Base-by-base conservation (phyloP, 2,113 vertebrate species). In the Pitta sordida region DNA sequence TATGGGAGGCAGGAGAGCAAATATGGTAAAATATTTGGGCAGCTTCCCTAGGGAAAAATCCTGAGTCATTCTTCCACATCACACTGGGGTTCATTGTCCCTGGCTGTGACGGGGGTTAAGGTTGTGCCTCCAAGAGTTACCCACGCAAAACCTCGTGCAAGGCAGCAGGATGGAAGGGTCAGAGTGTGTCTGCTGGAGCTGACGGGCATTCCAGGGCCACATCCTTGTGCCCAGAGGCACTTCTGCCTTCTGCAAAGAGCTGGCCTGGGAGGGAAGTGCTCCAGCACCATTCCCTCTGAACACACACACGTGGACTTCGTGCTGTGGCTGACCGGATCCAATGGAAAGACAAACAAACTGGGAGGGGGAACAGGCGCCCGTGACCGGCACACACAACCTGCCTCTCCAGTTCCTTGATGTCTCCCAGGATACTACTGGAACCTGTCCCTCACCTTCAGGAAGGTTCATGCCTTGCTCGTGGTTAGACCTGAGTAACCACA, bases 1-100 rank as follows among this genome's bases (percentile, higher is more conserved):
- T 2, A 22, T 7, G 76, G 89, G 81, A 94, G 67, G 70, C 74
- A 64, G 84, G 74, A 95, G 63, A 88, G 87, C 78, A 95, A 95
- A 95, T 75, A 89, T 71, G 69, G 96, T 79, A 37, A 95, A 95
- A 91, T 73, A 91, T 94, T 93, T 65, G 74, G 86, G 93, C 86
- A 91, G 77, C 83, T 74, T 92, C 93, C 73, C 81, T 9, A 1
- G 86, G 86, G 83, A 89, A 83, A 89, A 81, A 22, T 36, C 83
- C 73, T 29, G 59, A 90, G 76, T 86, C 86, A 59, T 62, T 80
- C 27, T n/a, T 26, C 51, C 9, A 3, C n/a, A 5, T 43, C 1
- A 6, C 7, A 2, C 46, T 3, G 41, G 43, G 76, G 51, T 80
- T 76, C 41, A 1, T 14, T 10, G 10, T 15, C 64, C 51, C 49